Percentiles rank a stretch among this genome's conserved stretches.
Conservation (phyloP, 2,797 vertebrate genomes). For the Sebastes itinus region DNA sequence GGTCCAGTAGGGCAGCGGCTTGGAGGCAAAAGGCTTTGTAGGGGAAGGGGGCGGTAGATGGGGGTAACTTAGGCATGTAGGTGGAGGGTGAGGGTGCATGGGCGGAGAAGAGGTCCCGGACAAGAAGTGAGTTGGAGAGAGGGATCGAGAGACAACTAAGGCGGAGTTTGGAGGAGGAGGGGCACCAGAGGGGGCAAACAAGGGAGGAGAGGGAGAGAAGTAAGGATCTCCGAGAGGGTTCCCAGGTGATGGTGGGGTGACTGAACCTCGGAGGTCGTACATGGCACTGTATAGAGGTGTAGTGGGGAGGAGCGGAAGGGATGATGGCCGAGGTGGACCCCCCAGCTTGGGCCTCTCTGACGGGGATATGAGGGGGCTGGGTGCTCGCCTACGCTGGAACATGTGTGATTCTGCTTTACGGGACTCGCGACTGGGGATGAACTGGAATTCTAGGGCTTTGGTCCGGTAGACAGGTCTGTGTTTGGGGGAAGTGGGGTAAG, state of each 20-base stretch:
- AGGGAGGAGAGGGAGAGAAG: constrained; percentile 84
- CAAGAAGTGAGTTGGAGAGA: constrained; percentile 92
- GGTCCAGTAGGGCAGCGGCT: constrained; percentile 94
- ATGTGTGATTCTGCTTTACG: constrained; percentile 82
- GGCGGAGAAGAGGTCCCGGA: constrained; percentile 84
- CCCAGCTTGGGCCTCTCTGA: constrained; percentile 87
- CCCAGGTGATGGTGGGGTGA: constrained; percentile 85
- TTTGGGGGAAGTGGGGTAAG: constrained; percentile 86
- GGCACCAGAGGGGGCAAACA: constrained; percentile 85
- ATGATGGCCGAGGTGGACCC: constrained; percentile 88
- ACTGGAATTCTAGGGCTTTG: constrained; percentile 85
- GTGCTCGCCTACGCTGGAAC: constrained; percentile 87
- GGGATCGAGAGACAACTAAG: constrained; percentile 84
- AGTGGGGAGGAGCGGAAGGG: constrained; percentile 84
- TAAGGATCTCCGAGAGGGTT: constrained; percentile 86
- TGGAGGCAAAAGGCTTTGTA: constrained; percentile 93
- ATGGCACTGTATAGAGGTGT: constrained; percentile 87
- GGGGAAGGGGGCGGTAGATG: constrained; percentile 84
- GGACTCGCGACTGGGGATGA: constrained; percentile 82
- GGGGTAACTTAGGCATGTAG: constrained; percentile 87
- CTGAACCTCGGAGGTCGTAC: constrained; percentile 88
- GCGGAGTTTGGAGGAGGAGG: constrained; percentile 82
- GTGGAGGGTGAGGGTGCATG: constrained; percentile 83
- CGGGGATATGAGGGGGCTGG: constrained; percentile 90
- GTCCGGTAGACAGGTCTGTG: constrained; percentile 85